These are phyloP conservation scores for Microcebus lehilahytsara DNA, from an alignment of 2,113 vertebrate species.

Conservation along the genomic window DNA sequence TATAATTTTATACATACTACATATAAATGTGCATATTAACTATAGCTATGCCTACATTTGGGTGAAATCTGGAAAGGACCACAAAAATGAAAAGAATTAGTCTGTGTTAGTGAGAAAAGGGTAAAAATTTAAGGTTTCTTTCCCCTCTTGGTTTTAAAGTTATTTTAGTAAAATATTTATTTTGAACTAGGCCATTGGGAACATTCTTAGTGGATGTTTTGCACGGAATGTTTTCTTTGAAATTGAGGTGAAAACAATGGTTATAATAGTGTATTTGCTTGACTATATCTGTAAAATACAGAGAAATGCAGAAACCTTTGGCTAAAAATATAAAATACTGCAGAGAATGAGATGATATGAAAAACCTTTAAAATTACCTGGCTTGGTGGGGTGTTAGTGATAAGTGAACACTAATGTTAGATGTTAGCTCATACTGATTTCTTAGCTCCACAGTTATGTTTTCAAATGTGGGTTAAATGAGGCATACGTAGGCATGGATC, in stretches of 20 bases:
- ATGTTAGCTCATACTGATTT: background rate
- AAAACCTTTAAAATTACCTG: background rate
- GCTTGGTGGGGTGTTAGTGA: background rate
- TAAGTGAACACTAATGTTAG: background rate
- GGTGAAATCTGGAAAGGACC: background rate
- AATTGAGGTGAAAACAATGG: background rate
- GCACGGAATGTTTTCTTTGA: background rate
- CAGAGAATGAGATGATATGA: background rate
- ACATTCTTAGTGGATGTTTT: background rate
- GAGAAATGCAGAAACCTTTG: background rate
- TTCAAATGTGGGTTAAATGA: background rate
- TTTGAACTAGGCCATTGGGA: background rate
- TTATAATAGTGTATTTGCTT: background rate
- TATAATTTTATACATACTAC: background rate
- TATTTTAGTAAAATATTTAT: background rate
- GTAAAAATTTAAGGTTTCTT: background rate
- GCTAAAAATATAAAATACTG: background rate
- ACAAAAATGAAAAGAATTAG: background rate
- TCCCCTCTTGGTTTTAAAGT: background rate
- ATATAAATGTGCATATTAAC: background rate
- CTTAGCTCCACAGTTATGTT: background rate
- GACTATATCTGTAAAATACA: background rate
- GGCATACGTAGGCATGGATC: background rate
- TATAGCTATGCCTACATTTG: background rate
- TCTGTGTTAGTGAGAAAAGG: background rate